Percentiles rank a stretch among this genome's conserved stretches.
Conservation (phyloP, 2,888 invertebrate species). For the Netelia virgata region DNA sequence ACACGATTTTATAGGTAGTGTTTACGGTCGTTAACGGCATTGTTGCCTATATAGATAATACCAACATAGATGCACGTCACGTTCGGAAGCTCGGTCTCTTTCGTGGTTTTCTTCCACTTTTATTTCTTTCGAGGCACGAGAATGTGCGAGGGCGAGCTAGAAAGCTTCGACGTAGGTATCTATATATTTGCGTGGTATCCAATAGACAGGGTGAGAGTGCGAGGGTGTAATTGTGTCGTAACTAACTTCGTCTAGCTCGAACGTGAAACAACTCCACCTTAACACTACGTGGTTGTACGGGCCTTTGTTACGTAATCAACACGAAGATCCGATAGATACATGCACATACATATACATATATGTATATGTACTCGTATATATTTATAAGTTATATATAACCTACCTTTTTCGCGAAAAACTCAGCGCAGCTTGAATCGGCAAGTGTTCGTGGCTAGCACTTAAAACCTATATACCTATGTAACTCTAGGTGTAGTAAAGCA, state of each 20-base stretch:
- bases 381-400: not conserved
- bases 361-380: too few species aligned
- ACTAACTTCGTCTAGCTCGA: slow-evolving; percentile 62
- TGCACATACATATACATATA: not conserved
- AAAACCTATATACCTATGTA: not conserved
- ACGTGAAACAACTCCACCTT: slow-evolving; percentile 61
- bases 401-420: slow-evolving; percentile 54
- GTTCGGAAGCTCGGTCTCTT: slow-evolving; percentile 22
- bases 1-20: slow-evolving; percentile 3
- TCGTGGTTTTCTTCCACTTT: slow-evolving; percentile 2
- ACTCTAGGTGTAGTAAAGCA: not conserved
- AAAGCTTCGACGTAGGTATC: not conserved
- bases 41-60: slow-evolving; percentile 22
- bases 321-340: slow-evolving; percentile 20
- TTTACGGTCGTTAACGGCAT: slow-evolving; percentile 17
- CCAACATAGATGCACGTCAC: slow-evolving; percentile 50
- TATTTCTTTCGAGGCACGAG: not conserved
- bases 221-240: slow-evolving; percentile 65
- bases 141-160: not conserved
- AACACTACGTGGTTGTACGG: slow-evolving; percentile 50
- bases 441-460: slow-evolving; percentile 21
- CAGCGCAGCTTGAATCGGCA: slow-evolving; percentile 54
- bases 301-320: slow-evolving; percentile 59
- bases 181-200: slow-evolving; percentile 31
- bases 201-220: slow-evolving; percentile 20